Conservation (phyloP, 2,113 vertebrate species). For the Xenopus laevis region DNA sequence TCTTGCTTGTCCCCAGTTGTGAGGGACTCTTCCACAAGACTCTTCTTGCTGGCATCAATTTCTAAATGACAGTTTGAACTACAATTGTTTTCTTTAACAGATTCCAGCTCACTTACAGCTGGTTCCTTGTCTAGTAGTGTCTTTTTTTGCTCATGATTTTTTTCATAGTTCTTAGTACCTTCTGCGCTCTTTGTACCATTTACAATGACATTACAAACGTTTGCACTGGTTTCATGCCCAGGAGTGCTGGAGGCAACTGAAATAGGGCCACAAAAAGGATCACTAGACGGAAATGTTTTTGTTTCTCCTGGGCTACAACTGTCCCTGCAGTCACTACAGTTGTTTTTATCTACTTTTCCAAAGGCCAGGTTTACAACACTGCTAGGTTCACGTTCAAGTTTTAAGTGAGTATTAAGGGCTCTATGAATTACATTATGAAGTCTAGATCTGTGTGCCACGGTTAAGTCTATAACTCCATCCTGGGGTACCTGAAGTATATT, state of each 20-base stretch:
- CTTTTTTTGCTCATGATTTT: slow-evolving; percentile 59
- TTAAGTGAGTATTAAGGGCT: slow-evolving; percentile 79
- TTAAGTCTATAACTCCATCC: slow-evolving; percentile 94
- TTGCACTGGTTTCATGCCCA: slow-evolving; percentile 66
- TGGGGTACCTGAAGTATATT: slow-evolving; percentile 68
- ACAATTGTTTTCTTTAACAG: slow-evolving; percentile 97
- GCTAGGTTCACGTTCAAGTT: slow-evolving; percentile 81
- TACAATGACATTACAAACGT: slow-evolving; percentile 93
- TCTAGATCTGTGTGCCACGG: slow-evolving; percentile 81
- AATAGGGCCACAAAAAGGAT: slow-evolving; percentile 62
- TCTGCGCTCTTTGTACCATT: slow-evolving; percentile 80
- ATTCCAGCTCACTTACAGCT: slow-evolving; percentile 82
- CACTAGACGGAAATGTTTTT: slow-evolving; percentile 66
- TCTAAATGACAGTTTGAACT: slow-evolving; percentile 74
- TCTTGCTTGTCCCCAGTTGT: slow-evolving; percentile 80
- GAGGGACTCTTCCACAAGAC: slow-evolving; percentile 75
- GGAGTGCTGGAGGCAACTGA: slow-evolving; percentile 62
- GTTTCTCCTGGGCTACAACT: slow-evolving; percentile 70
- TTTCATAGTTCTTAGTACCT: slow-evolving; percentile 63
- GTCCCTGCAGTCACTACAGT: slow-evolving; percentile 71
- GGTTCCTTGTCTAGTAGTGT: slow-evolving; percentile 64
- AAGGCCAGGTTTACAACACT: slow-evolving; percentile 72
- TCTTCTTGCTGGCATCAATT: slow-evolving; percentile 78
- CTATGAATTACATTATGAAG: slow-evolving; percentile 90
- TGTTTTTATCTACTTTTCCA: slow-evolving; percentile 65